phyloP scores from a whole-genome alignment of 2,113 vertebrate genomes.

The Halcyon senegalensis region DNA sequence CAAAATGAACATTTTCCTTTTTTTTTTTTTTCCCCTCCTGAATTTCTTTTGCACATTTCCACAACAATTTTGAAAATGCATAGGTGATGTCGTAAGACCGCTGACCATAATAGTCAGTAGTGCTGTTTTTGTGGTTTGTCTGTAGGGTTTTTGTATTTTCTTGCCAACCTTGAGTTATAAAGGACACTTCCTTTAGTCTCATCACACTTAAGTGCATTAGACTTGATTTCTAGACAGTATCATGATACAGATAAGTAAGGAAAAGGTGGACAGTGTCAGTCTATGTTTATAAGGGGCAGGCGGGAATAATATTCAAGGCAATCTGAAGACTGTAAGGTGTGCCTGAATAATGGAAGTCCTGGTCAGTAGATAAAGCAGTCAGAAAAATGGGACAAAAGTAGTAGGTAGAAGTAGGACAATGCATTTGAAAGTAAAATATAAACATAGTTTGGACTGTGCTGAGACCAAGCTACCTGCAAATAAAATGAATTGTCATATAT shows the following conservation, averaged over 20 bases:
- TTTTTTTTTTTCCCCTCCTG: background rate
- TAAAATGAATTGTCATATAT: background rate
- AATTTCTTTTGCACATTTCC: background rate
- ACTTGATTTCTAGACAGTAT: background rate
- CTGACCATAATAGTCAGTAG: background rate
- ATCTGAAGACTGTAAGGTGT: background rate
- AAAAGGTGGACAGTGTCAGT: background rate
- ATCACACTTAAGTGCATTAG: background rate
- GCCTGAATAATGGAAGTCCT: background rate
- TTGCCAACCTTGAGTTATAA: background rate
- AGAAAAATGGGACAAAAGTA: background rate
- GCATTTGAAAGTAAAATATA: background rate
- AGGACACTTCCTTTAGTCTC: background rate
- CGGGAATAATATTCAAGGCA: background rate
- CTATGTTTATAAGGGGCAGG: background rate
- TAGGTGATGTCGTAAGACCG: background rate
- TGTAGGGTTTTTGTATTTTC: background rate
- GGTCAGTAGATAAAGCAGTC: background rate
- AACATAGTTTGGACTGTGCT: background rate
- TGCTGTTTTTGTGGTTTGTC: background rate
- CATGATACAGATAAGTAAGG: background rate
- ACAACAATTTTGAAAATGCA: accelerated
- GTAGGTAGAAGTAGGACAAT: background rate
- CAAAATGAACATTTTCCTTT: background rate
- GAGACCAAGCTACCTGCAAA: background rate